Conservation (phyloP, 2,797 vertebrate species). For the Gallirallus australis region DNA sequence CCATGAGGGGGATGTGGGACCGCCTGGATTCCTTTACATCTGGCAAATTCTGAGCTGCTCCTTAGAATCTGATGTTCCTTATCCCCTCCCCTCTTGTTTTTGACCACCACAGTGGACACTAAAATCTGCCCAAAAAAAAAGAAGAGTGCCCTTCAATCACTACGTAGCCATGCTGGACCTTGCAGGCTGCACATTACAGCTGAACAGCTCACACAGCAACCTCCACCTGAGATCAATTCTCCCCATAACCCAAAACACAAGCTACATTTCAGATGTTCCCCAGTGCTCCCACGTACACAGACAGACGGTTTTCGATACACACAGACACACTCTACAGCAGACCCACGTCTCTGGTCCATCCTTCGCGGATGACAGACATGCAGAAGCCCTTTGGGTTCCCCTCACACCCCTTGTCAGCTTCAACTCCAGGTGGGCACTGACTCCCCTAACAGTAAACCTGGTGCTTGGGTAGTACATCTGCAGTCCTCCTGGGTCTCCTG, state of each 20-base stretch:
- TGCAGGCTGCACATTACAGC: slow-evolving; percentile 54
- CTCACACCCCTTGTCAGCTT: neutral
- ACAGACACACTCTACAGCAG: neutral
- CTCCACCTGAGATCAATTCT: slow-evolving; percentile 40
- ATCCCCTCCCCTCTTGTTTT: slow-evolving; percentile 24
- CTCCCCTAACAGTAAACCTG: neutral
- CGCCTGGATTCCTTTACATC: neutral
- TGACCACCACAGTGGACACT: slow-evolving; percentile 52
- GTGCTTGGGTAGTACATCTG: fast-evolving
- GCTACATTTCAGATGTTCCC: slow-evolving; percentile 3
- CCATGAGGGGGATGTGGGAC: neutral
- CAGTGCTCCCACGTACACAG: neutral
- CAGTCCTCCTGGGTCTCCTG: neutral
- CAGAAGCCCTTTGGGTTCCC: neutral
- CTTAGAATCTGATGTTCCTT: neutral
- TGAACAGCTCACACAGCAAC: slow-evolving; percentile 57
- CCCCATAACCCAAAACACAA: slow-evolving; percentile 27
- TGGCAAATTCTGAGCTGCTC: neutral
- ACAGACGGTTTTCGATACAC: fast-evolving
- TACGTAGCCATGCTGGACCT: slow-evolving; percentile 44
- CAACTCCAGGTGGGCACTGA: neutral
- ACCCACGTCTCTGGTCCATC: fast-evolving
- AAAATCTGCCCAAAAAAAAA: slow-evolving; percentile 38
- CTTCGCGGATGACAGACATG: neutral
- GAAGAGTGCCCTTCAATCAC: slow-evolving; percentile 18